Percentiles rank a stretch among this genome's conserved stretches.
Conservation (phyloP, 1,140 invertebrate genomes). For the Proales similis region DNA sequence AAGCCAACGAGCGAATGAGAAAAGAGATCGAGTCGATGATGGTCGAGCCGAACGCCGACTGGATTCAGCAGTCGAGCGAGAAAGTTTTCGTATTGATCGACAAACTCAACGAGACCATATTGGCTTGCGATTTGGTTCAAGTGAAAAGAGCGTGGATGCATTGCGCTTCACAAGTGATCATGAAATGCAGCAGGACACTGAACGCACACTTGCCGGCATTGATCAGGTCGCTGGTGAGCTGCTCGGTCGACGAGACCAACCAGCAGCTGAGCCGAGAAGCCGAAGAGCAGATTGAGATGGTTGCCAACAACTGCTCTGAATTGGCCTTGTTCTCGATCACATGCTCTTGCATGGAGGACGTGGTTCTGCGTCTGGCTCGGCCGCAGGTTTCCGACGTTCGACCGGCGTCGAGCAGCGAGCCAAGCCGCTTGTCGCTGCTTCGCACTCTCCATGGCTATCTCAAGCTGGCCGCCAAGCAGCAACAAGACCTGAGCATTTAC, state of each 20-base stretch:
- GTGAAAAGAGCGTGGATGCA: slow-evolving; percentile 4
- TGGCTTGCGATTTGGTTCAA: slow-evolving; percentile 2
- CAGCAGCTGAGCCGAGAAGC: not conserved
- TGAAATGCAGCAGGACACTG: slow-evolving; percentile 16
- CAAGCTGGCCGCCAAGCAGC: slow-evolving; percentile 3
- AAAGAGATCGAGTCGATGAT: not conserved
- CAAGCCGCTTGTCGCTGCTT: not conserved
- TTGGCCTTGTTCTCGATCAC: not conserved
- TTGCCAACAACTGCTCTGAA: not conserved
- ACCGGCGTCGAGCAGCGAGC: not conserved
- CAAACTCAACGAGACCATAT: slow-evolving; percentile 7
- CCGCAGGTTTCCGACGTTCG: not conserved
- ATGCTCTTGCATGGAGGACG: slow-evolving; percentile 21
- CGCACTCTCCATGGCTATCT: slow-evolving; percentile 20
- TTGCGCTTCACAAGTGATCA: not conserved
- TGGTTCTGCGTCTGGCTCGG: slow-evolving; percentile 17
- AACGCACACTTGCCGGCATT: slow-evolving; percentile 9
- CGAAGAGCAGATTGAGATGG: not conserved
- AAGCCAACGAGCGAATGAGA: too few species aligned
- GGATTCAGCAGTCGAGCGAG: slow-evolving; percentile 4
- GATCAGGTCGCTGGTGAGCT: slow-evolving; percentile 3
- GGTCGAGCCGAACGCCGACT: not conserved
- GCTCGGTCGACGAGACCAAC: not conserved
- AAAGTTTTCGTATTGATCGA: slow-evolving; percentile 31
- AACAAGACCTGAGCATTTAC: not conserved